A percentile compares a stretch with the other conserved stretches of the same genome.
These are phyloP conservation scores for Yponomeuta malinellus DNA, from an alignment of 2,888 invertebrate species.

Conservation along the genomic window DNA sequence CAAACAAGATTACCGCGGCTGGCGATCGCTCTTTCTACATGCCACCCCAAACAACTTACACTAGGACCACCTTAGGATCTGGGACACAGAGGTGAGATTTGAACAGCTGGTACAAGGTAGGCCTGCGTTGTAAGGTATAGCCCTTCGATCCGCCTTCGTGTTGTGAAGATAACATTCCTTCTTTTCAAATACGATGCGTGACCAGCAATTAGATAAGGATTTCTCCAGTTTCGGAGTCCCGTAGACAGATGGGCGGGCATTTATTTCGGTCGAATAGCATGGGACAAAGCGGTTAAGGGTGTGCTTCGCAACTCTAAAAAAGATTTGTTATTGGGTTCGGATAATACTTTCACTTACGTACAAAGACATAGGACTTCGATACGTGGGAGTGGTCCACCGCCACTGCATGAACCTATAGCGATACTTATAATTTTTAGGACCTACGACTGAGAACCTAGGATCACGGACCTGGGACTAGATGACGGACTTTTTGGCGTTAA, in stretches of 20 bases:
- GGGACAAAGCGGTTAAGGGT: neutral
- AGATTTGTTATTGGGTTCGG: neutral
- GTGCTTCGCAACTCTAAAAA: too few relatives aligned
- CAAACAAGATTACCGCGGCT: constrained; percentile 20
- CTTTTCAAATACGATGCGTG: constrained; percentile 21
- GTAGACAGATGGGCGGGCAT: constrained; percentile 2
- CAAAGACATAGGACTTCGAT: too few relatives aligned
- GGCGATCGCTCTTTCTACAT: constrained; percentile 6
- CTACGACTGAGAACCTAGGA: too few relatives aligned
- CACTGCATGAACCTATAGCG: too few relatives aligned
- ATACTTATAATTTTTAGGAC: too few relatives aligned
- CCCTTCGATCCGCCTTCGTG: constrained; percentile 12
- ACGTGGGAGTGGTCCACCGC: too few relatives aligned
- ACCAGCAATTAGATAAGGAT: constrained; percentile 22
- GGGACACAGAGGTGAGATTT: neutral
- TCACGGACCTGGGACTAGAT: too few relatives aligned
- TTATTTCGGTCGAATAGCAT: neutral
- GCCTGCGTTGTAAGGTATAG: neutral
- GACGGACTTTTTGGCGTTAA: too few relatives aligned
- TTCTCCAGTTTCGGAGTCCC: neutral
- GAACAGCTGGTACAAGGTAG: neutral
- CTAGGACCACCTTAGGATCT: neutral
- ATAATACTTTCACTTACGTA: neutral
- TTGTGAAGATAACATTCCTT: constrained; percentile 21
- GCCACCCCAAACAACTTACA: neutral